Evolutionary conservation across 2,113 vertebrate species (phyloP).

Genomic region (Engraulis encrasicolus): DNA sequence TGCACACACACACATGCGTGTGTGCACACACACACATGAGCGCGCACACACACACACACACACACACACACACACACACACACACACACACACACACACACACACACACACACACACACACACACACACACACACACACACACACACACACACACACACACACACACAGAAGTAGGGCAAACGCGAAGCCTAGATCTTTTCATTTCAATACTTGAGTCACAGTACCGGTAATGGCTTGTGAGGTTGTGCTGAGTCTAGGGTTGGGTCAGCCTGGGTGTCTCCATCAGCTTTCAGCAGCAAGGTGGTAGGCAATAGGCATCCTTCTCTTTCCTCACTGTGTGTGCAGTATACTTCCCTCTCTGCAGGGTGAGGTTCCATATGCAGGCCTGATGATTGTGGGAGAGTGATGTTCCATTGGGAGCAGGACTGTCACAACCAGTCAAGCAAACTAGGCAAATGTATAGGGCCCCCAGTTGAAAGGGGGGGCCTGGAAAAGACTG

Average conservation of each 20-base stretch:
- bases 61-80: not conserved
- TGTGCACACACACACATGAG: not conserved
- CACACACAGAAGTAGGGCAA: not conserved
- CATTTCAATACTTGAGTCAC: conserved; percentile 9
- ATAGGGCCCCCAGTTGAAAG: no score
- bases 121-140: no score
- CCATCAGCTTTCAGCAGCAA: not conserved
- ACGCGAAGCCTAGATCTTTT: not conserved
- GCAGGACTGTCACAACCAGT: no score
- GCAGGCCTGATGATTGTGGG: not conserved
- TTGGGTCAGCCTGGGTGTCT: not conserved
- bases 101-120: no score
- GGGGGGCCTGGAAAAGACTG: no score
- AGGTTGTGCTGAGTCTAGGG: not conserved
- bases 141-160: no score
- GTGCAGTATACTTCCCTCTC: not conserved
- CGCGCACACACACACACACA: not conserved
- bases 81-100: not conserved
- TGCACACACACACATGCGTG: not conserved
- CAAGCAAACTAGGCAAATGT: no score
- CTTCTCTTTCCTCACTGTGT: no score
- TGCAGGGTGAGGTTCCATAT: not conserved
- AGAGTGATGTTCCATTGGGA: not conserved
- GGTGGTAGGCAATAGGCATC: no score
- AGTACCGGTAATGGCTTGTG: not conserved